phyloP scores from a whole-genome alignment of 2,888 invertebrate genomes.

The Amblyteles armatorius region DNA sequence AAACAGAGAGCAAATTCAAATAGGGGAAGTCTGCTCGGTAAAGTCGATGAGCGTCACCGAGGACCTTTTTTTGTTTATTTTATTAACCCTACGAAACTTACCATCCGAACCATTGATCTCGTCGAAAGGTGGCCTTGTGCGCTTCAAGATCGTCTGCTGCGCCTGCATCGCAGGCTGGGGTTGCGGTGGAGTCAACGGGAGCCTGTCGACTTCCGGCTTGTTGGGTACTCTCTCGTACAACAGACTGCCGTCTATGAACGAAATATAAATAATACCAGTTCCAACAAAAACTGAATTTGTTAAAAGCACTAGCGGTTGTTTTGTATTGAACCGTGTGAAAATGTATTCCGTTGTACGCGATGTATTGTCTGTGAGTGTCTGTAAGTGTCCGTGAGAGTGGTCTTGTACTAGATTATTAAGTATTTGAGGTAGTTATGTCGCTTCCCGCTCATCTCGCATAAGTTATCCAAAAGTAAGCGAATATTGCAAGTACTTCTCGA shows the following conservation, averaged over 20 bases:
- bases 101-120: slow-evolving; percentile 96
- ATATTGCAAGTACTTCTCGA: too few species aligned
- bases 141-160: slow-evolving; percentile 89
- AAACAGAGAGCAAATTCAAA: slow-evolving; percentile 82
- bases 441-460: too few species aligned
- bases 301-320: neutral
- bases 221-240: slow-evolving; percentile 94
- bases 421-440: too few species aligned
- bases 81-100: slow-evolving; percentile 85
- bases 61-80: slow-evolving; percentile 7
- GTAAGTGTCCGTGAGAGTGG: too few species aligned
- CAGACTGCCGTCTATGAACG: slow-evolving; percentile 91
- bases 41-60: neutral
- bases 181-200: slow-evolving; percentile 85
- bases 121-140: slow-evolving; percentile 91
- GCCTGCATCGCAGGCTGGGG: slow-evolving; percentile 81
- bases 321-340: neutral
- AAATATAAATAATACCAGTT: slow-evolving; percentile 2
- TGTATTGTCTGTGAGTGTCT: too few species aligned
- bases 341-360: too few species aligned
- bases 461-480: too few species aligned
- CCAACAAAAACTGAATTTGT: neutral
- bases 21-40: slow-evolving; percentile 70
- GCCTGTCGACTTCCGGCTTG: slow-evolving; percentile 90
- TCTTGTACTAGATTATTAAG: too few species aligned